A percentile compares a stretch with the other conserved stretches of the same genome.
Conservation (phyloP, 2,113 vertebrate species). For the Pandion haliaetus region DNA sequence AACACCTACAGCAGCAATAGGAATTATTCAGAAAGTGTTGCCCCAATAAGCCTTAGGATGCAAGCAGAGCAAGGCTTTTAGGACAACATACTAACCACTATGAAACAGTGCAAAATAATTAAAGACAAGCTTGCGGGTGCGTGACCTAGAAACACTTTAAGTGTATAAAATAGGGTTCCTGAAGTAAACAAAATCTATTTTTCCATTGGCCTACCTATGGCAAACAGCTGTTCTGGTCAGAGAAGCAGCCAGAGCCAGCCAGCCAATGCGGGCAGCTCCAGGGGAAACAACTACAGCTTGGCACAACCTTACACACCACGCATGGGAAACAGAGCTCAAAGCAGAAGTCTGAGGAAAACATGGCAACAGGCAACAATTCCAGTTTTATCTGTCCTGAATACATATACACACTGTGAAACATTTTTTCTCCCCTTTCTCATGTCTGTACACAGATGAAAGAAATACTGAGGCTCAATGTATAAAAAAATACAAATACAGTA, state of each 20-base stretch:
- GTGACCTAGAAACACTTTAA: background rate
- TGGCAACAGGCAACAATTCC: background rate
- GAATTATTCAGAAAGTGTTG: background rate
- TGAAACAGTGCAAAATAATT: background rate
- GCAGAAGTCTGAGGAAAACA: background rate
- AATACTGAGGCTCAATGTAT: background rate
- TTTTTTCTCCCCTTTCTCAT: accelerated
- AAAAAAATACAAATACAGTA: background rate
- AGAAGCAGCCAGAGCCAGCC: background rate
- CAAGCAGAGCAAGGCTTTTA: background rate
- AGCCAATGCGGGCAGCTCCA: background rate
- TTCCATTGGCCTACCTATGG: background rate
- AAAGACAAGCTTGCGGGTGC: background rate
- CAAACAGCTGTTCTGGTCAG: background rate
- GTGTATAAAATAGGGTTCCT: background rate
- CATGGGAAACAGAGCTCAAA: background rate
- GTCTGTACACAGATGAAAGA: background rate
- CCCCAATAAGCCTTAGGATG: background rate
- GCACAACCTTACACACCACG: background rate
- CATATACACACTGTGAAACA: background rate
- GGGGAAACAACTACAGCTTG: background rate
- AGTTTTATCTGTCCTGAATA: background rate
- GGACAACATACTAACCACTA: background rate
- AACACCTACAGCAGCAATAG: background rate
- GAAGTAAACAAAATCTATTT: background rate